A percentile compares a stretch with the other conserved stretches of the same genome.
phyloP scores from a whole-genome alignment of 2,113 vertebrate genomes.

The Anas platyrhynchos region DNA sequence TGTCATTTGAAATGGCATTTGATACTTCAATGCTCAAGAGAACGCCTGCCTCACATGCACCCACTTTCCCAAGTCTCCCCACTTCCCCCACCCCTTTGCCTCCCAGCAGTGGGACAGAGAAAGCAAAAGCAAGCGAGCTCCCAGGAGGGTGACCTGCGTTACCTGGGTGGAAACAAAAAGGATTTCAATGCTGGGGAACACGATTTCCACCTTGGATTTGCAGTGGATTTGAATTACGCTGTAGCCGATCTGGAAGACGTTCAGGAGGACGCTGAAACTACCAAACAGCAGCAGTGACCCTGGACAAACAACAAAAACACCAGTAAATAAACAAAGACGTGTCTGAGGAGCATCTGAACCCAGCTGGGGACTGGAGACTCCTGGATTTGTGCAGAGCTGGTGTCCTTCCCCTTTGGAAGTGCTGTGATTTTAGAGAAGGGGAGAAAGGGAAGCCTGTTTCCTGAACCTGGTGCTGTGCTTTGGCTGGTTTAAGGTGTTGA shows the following conservation, averaged over 20 bases:
- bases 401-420: neutral
- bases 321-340: neutral
- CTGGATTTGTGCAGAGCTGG: neutral
- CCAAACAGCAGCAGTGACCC: constrained; percentile 87
- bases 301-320: constrained; percentile 59
- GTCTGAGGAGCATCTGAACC: neutral
- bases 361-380: neutral
- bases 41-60: neutral
- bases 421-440: neutral
- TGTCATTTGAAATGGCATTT: neutral
- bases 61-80: neutral
- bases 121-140: neutral
- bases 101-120: neutral
- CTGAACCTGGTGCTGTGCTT: neutral
- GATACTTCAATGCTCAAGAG: neutral
- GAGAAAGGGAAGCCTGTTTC: neutral
- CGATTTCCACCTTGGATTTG: constrained; percentile 65
- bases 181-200: constrained; percentile 81
- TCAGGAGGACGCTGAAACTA: constrained; percentile 81
- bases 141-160: neutral
- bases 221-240: constrained; percentile 72
- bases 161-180: constrained; percentile 86
- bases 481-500: neutral
- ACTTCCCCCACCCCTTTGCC: neutral
- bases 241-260: constrained; percentile 82